phyloP scores from a whole-genome alignment of 2,888 invertebrate genomes.

The Phragmatobia fuliginosa region DNA sequence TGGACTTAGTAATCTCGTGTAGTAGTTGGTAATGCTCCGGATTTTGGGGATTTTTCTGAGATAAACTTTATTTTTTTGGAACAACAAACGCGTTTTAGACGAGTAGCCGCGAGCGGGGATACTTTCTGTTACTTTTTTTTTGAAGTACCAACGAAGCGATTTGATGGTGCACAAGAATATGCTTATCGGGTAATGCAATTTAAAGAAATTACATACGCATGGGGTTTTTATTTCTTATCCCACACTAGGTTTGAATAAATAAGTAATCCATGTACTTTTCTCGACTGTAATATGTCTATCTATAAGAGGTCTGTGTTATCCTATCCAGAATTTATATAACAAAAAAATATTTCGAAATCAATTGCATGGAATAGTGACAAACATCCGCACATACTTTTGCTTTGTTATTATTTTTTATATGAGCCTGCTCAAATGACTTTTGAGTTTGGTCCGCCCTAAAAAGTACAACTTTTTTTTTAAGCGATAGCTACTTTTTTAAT shows the following conservation, averaged over 20 bases:
- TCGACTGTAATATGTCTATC: too few relatives aligned
- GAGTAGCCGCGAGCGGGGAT: conserved; percentile 25
- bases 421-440: not conserved
- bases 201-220: not conserved
- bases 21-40: conserved; percentile 54
- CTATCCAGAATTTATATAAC: too few relatives aligned
- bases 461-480: too few relatives aligned
- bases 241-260: too few relatives aligned
- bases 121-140: conserved; percentile 13
- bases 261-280: too few relatives aligned
- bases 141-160: not conserved
- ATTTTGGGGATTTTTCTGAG: conserved; percentile 47
- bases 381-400: not conserved
- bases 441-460: too few relatives aligned
- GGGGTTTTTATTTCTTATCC: not conserved
- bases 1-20: conserved; percentile 65
- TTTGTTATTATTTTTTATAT: not conserved
- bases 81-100: conserved; percentile 36
- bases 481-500: not conserved
- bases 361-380: too few relatives aligned
- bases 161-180: not conserved
- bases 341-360: too few relatives aligned
- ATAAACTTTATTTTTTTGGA: conserved; percentile 51
- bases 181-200: conserved; percentile 1
- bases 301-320: too few relatives aligned